Evolutionary conservation across 1,140 invertebrate genomes (phyloP), one percentile per base, ranked within the genome.

Genomic region (Drosophila ambigua): DNA sequence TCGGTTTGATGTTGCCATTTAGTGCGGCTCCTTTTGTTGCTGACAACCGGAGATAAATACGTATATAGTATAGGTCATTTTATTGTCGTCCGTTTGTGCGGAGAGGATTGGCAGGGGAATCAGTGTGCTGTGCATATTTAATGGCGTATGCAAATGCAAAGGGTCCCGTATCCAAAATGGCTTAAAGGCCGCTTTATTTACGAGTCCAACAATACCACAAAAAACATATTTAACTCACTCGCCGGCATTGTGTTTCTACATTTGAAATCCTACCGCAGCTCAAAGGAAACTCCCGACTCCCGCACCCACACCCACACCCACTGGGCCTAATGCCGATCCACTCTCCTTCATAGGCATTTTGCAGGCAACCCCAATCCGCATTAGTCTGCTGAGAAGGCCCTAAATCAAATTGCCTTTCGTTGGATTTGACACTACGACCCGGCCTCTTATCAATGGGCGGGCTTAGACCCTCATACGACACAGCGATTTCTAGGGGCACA

Each of bases 61-160:
- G 48, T 64, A 81, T 59, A 58, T 77, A 79, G 66, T 76, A 9
- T 9, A 31, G 79, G 79, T 82, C 83, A 82, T 65, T 87, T 85
- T 87, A 79, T 78, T 82, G 71, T 71, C 49, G 41, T 81, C 78
- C 77, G 44, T 62, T 62, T 64, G 28, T 35, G 45, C 16, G 39
- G 60, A 43, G 9, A 31, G 46, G 15, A 35, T 44, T 50, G 58
- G 45, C 20, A 16, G 26, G 39, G n/a, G 65, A 82, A 88, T 88
- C 83, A 76, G 74, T 76, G 63, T 82, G 78, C 65, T 75, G 49
- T 57, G 82, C 79, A 87, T 88, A 87, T 79, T 79, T 87, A 88
- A 88, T 87, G 79, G 77, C 52, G 66, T 87, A 88, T 88, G 79
- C 83, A 88, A 87, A 87, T 87, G 61, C 59, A 55, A 48, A 72